Conservation (phyloP, 2,888 invertebrate species). For the Stenodema calcarata region DNA sequence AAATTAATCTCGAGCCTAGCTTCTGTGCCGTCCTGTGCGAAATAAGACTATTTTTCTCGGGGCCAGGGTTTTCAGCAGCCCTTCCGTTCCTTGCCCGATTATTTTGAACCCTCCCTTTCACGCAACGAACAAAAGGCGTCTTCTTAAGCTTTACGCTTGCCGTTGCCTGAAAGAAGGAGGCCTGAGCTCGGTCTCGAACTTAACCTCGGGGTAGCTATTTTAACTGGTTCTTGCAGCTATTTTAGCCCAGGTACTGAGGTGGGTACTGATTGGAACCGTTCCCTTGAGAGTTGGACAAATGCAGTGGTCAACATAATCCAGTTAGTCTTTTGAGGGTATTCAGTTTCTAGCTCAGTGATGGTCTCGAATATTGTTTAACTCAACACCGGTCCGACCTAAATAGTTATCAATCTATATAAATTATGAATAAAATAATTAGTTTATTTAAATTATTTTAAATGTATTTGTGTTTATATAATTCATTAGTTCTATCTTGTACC, state of each 20-base stretch:
- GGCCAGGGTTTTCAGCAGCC: background rate
- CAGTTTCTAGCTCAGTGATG: too few relatives aligned
- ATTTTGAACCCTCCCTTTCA: background rate
- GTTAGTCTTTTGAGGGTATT: too few relatives aligned
- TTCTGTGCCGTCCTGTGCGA: background rate
- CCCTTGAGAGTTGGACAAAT: too few relatives aligned
- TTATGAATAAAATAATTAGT: too few relatives aligned
- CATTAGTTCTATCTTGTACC: too few relatives aligned
- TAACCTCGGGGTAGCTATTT: background rate
- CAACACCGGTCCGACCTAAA: too few relatives aligned
- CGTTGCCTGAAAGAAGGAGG: background rate
- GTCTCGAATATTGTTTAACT: too few relatives aligned
- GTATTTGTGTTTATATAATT: too few relatives aligned
- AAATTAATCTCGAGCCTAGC: constrained; percentile 19
- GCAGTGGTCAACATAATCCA: too few relatives aligned
- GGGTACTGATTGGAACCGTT: too few relatives aligned
- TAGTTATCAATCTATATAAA: too few relatives aligned
- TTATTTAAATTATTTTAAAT: too few relatives aligned
- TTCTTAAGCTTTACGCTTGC: background rate
- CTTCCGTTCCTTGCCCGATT: background rate
- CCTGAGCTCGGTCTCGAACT: background rate
- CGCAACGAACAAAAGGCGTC: background rate
- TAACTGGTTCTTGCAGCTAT: background rate
- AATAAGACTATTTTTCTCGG: background rate
- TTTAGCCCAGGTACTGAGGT: background rate